Base-by-base conservation (phyloP, 2,888 invertebrate species). In the Capitulum mitella region DNA sequence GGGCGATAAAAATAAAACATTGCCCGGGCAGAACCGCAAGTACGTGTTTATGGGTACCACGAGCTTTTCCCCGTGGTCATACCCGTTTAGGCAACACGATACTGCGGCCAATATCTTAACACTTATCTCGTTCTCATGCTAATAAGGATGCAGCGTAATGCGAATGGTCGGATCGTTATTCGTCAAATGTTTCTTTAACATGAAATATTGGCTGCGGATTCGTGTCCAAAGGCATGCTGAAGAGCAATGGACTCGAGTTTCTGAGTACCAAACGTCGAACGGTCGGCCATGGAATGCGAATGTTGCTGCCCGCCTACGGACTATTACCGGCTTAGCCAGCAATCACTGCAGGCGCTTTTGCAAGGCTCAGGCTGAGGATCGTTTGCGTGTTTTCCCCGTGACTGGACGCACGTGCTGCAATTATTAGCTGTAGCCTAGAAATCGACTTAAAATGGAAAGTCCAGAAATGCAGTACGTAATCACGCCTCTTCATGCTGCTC, bases 101-200 rank as follows among this genome's bases (percentile, higher is more conserved):
- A 61, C n/a, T 32, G 61, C 14, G 10, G 61, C 32, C 61, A 16
- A 61, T 61, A 61, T 61, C 32, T 61, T n/a, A 61, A 61, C 61
- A 61, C 61, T 61, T 61, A 61, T 61, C n/a, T 61, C 61, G 61
- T 61, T 61, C 61, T n/a, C 61, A 61, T 61, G 61, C 32, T 61
- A 61, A 61, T 61, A 32, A 61, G 61, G 61, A 61, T 2, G 61
- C 61, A 16, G 61, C n/a, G 61, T 32, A 61, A 32, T 16, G 61
- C 32, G 32, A 32, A 61, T 32, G 61, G 32, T 14, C 32, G 12
- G 61, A 32, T 61, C 61, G 32, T 61, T 61, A 3, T 3, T 3
- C 61, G 61, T 16, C 32, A 32, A 58, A 61, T 32, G 61, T 32
- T 61, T 32, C 61, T 8, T 3, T 8, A 14, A 32, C 61, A 61